Evolutionary conservation across 2,888 invertebrate species (phyloP), one percentile per base, ranked within the genome.

Genomic region (Metacarcinus magister): DNA sequence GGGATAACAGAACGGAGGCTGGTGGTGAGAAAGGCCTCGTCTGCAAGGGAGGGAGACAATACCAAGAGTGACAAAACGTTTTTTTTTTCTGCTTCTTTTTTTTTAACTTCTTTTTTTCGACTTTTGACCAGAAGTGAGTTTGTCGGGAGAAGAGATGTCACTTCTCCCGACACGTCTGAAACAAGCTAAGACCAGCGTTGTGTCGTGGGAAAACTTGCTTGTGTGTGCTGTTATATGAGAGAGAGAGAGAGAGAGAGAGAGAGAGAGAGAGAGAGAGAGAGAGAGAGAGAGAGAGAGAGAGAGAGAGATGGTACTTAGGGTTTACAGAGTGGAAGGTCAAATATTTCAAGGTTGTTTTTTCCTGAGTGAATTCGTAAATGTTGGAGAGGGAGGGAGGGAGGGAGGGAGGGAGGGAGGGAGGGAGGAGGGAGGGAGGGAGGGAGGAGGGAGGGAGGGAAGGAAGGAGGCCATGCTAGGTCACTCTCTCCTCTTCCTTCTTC

Each of bases 241-340:
- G 54, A 54, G 54, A 54, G 54, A 54, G 54, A 54, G 54, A 54
- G 54, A 54, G 54, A 54, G 54, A 54, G 54, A 54, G 54, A 54
- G 54, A 54, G 54, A 54, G 54, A 82, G 82, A 82, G 82, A 82
- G 82, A 82, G 82, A 82, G 82, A 82, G 82, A 82, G 82, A 82
- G 82, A 82, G 82, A 82, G 54, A 67, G 67, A 67, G 67, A 82
- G 82, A 82, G 82, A 82, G 82, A 82, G 82, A 82, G 82, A 82
- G 82, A 82, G 82, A 82, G 82, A 82, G 82, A 10, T 82, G 82
- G 82, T 82, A 82, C 82, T 82, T 82, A 13, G 8, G 75, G 82
- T 82, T 13, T 82, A 82, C 82, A 82, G 82, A 82, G 82, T 82
- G 82, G 28, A 32, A 82, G 82, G 82, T 32, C n/a, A 82, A 82